A percentile compares a stretch with the other conserved stretches of the same genome.
These are phyloP conservation scores for Micronycteris hirsuta DNA, from an alignment of 2,113 vertebrate species.

Conservation along the genomic window DNA sequence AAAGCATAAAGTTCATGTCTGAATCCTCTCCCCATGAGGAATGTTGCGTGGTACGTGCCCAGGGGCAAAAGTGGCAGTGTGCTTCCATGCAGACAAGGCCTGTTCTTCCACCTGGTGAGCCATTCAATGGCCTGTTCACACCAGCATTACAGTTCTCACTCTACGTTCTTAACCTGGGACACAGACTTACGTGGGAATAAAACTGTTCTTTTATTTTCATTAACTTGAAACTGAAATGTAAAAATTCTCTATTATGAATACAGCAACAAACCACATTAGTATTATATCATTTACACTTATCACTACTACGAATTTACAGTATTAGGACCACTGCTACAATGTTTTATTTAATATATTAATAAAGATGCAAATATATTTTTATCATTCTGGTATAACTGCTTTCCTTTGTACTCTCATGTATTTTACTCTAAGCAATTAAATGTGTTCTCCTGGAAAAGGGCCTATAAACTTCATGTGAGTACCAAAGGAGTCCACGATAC, in stretches of 20 bases:
- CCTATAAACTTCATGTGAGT: not conserved
- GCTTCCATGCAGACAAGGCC: not conserved
- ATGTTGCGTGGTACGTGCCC: not conserved
- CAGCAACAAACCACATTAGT: not conserved
- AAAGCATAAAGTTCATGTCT: not conserved
- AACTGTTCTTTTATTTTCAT: not conserved
- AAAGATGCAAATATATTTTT: not conserved
- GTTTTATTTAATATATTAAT: not conserved
- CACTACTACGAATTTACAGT: not conserved
- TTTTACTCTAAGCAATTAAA: slow-evolving; percentile 26
- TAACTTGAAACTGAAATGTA: not conserved
- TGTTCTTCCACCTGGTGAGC: not conserved
- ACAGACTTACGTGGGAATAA: not conserved
- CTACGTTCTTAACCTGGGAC: not conserved
- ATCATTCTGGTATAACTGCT: not conserved
- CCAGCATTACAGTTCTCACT: not conserved
- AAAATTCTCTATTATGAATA: not conserved
- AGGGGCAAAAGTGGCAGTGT: not conserved
- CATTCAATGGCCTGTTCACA: not conserved
- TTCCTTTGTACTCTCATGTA: not conserved
- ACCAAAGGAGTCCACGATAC: not conserved
- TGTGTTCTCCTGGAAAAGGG: not conserved
- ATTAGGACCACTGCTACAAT: not conserved
- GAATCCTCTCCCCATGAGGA: not conserved
- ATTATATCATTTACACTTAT: not conserved